Evolutionary conservation across 2,888 invertebrate species (phyloP), one percentile per base, ranked within the genome.

Genomic region (Charanyca ferruginea): DNA sequence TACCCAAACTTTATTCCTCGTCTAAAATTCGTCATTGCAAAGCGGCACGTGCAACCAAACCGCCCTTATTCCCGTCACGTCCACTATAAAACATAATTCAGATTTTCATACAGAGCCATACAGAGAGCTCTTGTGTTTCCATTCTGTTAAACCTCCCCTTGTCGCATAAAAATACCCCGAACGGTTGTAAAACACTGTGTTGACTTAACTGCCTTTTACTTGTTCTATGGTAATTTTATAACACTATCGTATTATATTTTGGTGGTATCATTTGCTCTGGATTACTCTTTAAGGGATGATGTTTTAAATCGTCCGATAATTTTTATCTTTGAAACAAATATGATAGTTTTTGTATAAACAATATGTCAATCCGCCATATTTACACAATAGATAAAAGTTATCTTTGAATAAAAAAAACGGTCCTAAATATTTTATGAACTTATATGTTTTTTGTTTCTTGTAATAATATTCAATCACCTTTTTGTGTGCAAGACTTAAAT

Each of bases 1-100:
- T 28, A 7, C 28, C 0, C 7, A 9, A 11, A 38, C 13, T 38
- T 38, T 38, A 32, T 9, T 11, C 1, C 11, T 32, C 11, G 11
- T 32, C 32, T 28, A 1, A 38, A 62, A 83, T 84, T 89, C 87
- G 84, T 62, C 85, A 18, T 74, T 85, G 71, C 57, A 54, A 86
- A 70, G 49, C 87, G 60, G 90, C 83, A 89, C 81, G 18, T 77
- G 60, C 73, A 66, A 75, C 76, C 79, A 85, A 84, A 83, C 61
- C 86, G 86, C 87, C 85, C 86, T 89, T 90, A 95, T 94, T 94
- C 94, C 72, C 84, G 84, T 87, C 94, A 94, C 94, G 95, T 95
- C 90, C 91, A 90, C 92, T 91, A 93, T 94, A 93, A 94, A 94
- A 94, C 93, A 94, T 94, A 94, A 93, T 90, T 92, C 91, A 86